Evolutionary conservation across 2,888 invertebrate genomes (phyloP), one percentile per base, ranked within the genome.

Genomic region (Parascotia fuliginaria): DNA sequence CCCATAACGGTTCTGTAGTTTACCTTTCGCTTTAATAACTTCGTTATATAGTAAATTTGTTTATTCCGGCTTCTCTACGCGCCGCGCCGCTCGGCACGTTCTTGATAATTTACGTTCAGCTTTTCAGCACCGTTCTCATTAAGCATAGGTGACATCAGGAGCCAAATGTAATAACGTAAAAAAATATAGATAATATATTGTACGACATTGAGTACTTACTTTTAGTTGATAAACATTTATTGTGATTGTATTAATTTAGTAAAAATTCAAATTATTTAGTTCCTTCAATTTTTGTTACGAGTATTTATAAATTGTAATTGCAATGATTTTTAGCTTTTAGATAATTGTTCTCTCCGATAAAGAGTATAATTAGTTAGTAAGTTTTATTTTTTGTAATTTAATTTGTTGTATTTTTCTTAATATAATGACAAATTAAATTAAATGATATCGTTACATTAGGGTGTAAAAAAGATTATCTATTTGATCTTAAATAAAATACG

Each of bases 401-500:
- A 89, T 90, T 90, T 90, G 90, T 92, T 90, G 88, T 91, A 89
- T 82, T 86, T 89, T 85, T 75, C 82, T 83, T 89, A 89, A 88
- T 88, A 87, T 86, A 89, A 89, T 89, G 87, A 91, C 88, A 90
- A 90, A 90, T 86, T 89, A 89, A 90, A 89, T 87, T 89, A 89
- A 89, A 89, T 87, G 81, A 89, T 90, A 89, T 90, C 90, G 91
- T 90, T 91, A 90, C 83, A 86, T 87, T 91, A 92, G 91, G 85
- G 67, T 92, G 91, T 92, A 92, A 90, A 91, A 91, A 91, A 91
- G 92, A 92, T 92, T 91, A 89, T 92, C 91, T 92, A 92, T 92
- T 92, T 91, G 89, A 90, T 89, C 89, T 89, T 91, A 88, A 76
- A 89, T 68, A 81, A 91, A 90, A 89, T 89, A 90, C 83, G 89